Base-by-base conservation (phyloP, 30 jellyfish, hydroid and myxozoan species). In the Aurelia sp. region DNA sequence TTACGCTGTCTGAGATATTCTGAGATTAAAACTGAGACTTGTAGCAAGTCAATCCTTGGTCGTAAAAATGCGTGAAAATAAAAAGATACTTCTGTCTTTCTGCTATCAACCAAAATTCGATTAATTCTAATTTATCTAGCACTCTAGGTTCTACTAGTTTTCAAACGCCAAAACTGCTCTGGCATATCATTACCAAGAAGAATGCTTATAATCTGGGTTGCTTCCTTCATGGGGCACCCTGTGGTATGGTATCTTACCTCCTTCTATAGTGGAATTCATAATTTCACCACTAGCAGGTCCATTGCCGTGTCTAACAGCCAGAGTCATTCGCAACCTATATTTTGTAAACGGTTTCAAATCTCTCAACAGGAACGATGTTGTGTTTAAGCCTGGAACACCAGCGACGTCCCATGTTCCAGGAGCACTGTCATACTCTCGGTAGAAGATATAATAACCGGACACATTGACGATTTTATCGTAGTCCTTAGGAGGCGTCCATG, bases 281-380 rank as follows among this genome's bases (percentile, higher is more conserved):
- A 72, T 70, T 79, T 88, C 97, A 18, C 51, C 79, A 40, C 92
- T 76, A 2, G 82, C 91, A 1, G 91, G 91, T 2, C 97, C 97
- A 63, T 77, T 78, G 12, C 90, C 88, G 4, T 33, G 47, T 52
- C 16, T 71, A 18, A 71, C 77, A 19, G 92, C 91, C 57, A 88
- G 33, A 19, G 88, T 62, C 88, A 88, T 64, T 11, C 97, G 72
- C 55, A 88, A 2, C 55, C 97, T 21, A 63, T 88, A 88, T 74
- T 33, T 78, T 35, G 88, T 59, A 18, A 31, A 69, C 17, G 97
- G 84, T 73, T 78, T 71, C 74, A 88, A 57, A 73, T 79, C 88
- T 27, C 13, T 13, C 22, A 88, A 17, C 3, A 4, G 16, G 52
- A 87, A 68, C 35, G 76, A 61, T 6, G 88, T 76, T 53, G 76